Base-by-base conservation (phyloP, 2,797 vertebrate genomes). In the Cirrhinus mrigala region DNA sequence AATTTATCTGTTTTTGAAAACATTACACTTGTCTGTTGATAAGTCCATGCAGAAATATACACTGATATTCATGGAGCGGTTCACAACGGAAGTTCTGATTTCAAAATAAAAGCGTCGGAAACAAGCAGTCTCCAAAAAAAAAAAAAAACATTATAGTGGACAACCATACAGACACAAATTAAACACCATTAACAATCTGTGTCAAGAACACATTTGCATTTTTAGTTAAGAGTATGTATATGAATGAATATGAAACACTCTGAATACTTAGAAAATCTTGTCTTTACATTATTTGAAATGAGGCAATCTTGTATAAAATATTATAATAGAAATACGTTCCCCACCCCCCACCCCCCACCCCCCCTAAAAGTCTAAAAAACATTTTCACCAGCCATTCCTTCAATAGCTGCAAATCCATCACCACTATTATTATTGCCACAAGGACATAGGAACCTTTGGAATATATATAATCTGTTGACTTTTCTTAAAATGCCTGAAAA, bases 71-170 rank as follows among this genome's bases (percentile, higher is more conserved):
- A 4, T 46, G 4, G 1, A 1, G n/a, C 14, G 33, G 24, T 11
- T 16, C 54, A 62, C 3, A 64, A 56, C 77, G 84, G 77, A 85
- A 73, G 68, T 80, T 14, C 8, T 12, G 6, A 37, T 80, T 85
- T 64, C 84, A 85, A 80, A 80, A 80, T 85, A 85, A 85, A 85
- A 85, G 84, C 16, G 44, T n/a, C 6, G 3, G 12, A 29, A 46
- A 9, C 14, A 22, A 33, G 8, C 66, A 20, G 33, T 20, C 20
- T 3, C 18, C 22, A 54, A 56, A 18, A 64, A 22, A 52, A 56
- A 0, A 20, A 58, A n/a, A 58, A 9, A 37, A 37, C 2, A 46
- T 2, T 44, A 44, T 29, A 10, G 15, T 66, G 27, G 64, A 33
- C 64, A 1, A 16, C 3, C 33, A 20, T 68, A 40, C 20, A 9